Evolutionary conservation across 2,797 vertebrate genomes (phyloP), one percentile per base, ranked within the genome.

Genomic region (Ibycter americanus): DNA sequence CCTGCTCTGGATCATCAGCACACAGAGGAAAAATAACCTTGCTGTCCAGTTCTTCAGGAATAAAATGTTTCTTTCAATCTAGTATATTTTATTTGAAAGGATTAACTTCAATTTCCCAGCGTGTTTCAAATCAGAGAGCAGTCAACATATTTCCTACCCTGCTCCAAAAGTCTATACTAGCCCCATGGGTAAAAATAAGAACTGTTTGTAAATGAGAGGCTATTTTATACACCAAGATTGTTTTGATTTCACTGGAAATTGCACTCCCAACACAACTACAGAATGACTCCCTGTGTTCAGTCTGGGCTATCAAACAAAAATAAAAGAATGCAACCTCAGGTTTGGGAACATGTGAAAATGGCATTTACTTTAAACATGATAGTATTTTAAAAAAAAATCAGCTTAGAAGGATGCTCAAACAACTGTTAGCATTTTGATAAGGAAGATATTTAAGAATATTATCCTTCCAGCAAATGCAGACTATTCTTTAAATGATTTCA

Each of bases 171-270:
- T 15, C 6, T 58, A 61, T 20, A 55, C 13, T 38, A 47, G 46
- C 18, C 52, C 36, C 31, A 58, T 12, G 25, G n/a, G 36, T 93
- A 85, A 87, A 91, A 90, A 34, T 31, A 67, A 51, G 26, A 67
- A 74, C 40, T 85, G 38, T 54, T 67, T 63, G 56, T 68, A 95
- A 90, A 89, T 62, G 15, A 89, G 61, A 80, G 27, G 8, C 13
- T 73, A 71, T 63, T 90, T 90, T 59, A 67, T 16, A 71, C 5
- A 68, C 8, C 25, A 56, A 58, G 17, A 52, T 59, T 40, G 3
- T 73, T 91, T 82, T 87, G 17, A n/a, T 90, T 79, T 82, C 54
- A 52, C 51, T 83, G 51, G 70, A 95, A 93, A 94, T 93, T 67
- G 56, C 23, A 66, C n/a, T 84, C 13, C 11, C 12, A 84, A 51